Evolutionary conservation across 2,888 invertebrate species (phyloP), one percentile per base, ranked within the genome.

Genomic region (Hetaerina titia): DNA sequence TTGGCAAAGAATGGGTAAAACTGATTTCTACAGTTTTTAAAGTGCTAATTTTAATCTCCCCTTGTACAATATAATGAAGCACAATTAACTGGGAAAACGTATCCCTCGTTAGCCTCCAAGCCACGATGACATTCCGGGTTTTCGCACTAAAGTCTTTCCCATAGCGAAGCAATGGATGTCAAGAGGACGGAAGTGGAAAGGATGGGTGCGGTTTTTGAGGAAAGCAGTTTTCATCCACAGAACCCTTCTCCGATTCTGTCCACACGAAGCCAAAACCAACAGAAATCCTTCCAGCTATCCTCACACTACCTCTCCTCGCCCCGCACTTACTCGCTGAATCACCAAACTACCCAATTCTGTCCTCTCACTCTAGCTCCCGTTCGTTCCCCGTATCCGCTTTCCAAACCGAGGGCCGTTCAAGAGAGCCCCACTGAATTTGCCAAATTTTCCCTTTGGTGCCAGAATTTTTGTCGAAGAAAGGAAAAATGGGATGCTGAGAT

Each of bases 181-280:
- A n/a, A 17, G 57, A 13, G 45, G 19, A 69, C 31, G 90, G 64
- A 89, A 89, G 58, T 89, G 89, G 58, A 45, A 89, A 69, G 64
- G 64, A 56, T 31, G 90, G 90, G 45, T 63, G 90, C 17, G 64
- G 90, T 64, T 90, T 90, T 90, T 90, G 90, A 63, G 60, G 89
- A n/a, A n/a, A 58, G 89, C 58, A n/a, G 89, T 89, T 56, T 89
- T 57, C 81, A 25, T 81, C 31, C 81, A 13, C 31, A 31, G 31
- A 22, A 89, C 25, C 89, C n/a, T 22, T 89, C n/a, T 17, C 58
- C n/a, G 7, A n/a, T 58, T 89, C 56, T n/a, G 89, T 57, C 89
- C 56, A 22, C 57, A 19, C 81, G 81, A 81, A 81, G 81, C 81
- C 81, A 81, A 81, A 81, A 81, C 81, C 81, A 81, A 81, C 81